Percentiles rank a stretch among this genome's conserved stretches.
phyloP scores from a whole-genome alignment of 2,113 vertebrate species.

The Prolemur simus region DNA sequence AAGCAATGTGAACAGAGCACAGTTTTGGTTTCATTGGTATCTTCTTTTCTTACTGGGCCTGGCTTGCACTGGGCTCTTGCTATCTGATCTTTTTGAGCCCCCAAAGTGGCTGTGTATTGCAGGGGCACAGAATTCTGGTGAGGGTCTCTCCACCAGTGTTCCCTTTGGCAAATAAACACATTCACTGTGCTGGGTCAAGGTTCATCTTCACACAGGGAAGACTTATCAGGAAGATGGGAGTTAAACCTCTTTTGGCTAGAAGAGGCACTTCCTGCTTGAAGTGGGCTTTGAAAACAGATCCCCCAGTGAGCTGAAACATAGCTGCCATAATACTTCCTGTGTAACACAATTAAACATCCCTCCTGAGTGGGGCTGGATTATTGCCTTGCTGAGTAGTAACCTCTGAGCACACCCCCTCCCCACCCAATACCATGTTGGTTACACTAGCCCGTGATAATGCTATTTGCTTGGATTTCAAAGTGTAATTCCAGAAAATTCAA shows the following conservation, averaged over 20 bases:
- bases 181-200: not conserved
- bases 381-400: not conserved
- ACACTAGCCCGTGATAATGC: not conserved
- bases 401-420: not conserved
- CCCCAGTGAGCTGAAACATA: not conserved
- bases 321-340: not conserved
- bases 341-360: not conserved
- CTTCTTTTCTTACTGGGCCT: not conserved
- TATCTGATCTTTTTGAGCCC: not conserved
- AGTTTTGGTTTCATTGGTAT: not conserved
- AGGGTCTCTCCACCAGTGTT: not conserved
- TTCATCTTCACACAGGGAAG: not conserved
- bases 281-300: not conserved
- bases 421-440: not conserved
- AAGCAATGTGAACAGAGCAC: not conserved
- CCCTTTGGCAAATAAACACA: not conserved
- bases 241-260: not conserved
- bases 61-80: not conserved
- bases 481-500: not conserved
- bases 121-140: not conserved
- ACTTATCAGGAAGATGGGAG: not conserved
- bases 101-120: not conserved
- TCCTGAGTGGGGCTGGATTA: not conserved
- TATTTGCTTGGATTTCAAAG: not conserved
- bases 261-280: slow-evolving; percentile 2